phyloP scores from a whole-genome alignment of 2,797 vertebrate genomes.

The Gymnocypris eckloni region DNA sequence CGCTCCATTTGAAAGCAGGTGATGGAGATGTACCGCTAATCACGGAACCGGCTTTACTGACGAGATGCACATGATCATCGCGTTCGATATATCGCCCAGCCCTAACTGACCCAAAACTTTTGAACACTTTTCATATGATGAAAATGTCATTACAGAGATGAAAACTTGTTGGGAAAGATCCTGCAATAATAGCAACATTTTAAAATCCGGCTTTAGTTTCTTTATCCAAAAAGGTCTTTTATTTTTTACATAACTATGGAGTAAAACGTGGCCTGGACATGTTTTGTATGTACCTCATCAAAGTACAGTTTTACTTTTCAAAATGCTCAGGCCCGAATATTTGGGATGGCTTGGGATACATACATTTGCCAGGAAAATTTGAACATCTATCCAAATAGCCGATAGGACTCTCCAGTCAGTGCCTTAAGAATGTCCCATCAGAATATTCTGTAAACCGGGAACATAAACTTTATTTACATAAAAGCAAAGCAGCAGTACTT shows the following conservation, averaged over 20 bases:
- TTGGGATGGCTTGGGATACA: background rate
- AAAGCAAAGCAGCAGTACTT: slow-evolving; percentile 9
- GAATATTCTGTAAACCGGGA: background rate
- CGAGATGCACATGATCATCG: no score
- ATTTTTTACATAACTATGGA: background rate
- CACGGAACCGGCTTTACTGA: no score
- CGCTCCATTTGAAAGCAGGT: no score
- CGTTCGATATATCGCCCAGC: no score
- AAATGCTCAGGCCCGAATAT: background rate
- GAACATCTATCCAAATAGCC: slow-evolving; percentile 1
- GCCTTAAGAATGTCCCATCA: background rate
- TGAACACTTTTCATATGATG: background rate
- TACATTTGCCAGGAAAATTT: slow-evolving; percentile 40
- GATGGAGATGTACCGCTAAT: no score
- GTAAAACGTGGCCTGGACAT: background rate
- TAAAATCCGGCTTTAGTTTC: background rate
- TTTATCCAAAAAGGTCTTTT: background rate
- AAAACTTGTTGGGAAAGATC: no score
- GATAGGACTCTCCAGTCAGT: background rate
- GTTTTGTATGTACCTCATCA: background rate
- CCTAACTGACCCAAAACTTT: background rate
- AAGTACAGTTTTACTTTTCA: background rate
- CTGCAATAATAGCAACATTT: background rate
- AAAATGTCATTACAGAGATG: background rate
- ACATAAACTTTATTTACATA: slow-evolving; percentile 4